Conservation (phyloP, 2,113 vertebrate species). For the Ancistrus triradiatus region DNA sequence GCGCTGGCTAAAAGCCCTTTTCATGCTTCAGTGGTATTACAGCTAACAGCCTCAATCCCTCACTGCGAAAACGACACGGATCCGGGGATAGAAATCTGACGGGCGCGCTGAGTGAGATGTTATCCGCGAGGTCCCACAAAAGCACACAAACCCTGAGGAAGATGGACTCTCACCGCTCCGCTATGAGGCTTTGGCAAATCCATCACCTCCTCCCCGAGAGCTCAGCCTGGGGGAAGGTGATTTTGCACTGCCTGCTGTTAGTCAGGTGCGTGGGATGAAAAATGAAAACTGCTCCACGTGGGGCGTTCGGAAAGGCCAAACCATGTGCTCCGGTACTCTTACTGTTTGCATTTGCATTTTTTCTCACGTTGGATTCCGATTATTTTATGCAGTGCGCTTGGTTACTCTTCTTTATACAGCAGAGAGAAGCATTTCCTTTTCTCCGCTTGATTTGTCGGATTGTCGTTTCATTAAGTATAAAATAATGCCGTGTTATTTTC, state of each 20-base stretch:
- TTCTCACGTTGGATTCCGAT: too few species aligned
- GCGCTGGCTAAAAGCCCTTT: conserved; percentile 37
- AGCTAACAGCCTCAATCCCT: conserved; percentile 36
- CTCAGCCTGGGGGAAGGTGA: conserved; percentile 39
- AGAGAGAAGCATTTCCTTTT: too few species aligned
- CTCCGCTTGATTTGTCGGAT: too few species aligned
- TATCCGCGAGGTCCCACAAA: conserved; percentile 35
- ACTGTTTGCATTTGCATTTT: too few species aligned
- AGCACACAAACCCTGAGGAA: conserved; percentile 47
- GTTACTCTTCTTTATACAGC: too few species aligned
- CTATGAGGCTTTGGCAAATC: conserved; percentile 51
- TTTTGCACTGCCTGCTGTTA: conserved; percentile 19
- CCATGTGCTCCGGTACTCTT: too few species aligned
- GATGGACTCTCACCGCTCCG: conserved; percentile 59
- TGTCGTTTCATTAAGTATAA: too few species aligned
- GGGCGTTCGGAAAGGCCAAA: neutral
- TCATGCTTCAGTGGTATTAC: conserved; percentile 36
- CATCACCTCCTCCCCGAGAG: conserved; percentile 35
- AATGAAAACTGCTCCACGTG: neutral
- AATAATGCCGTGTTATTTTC: too few species aligned
- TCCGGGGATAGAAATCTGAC: conserved; percentile 14
- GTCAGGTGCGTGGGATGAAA: neutral
- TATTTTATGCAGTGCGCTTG: too few species aligned
- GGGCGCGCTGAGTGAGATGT: conserved; percentile 28
- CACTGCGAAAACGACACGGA: conserved; percentile 21